Percentiles rank a stretch among this genome's conserved stretches.
Conservation (phyloP, 2,113 vertebrate species). For the Procavia capensis region DNA sequence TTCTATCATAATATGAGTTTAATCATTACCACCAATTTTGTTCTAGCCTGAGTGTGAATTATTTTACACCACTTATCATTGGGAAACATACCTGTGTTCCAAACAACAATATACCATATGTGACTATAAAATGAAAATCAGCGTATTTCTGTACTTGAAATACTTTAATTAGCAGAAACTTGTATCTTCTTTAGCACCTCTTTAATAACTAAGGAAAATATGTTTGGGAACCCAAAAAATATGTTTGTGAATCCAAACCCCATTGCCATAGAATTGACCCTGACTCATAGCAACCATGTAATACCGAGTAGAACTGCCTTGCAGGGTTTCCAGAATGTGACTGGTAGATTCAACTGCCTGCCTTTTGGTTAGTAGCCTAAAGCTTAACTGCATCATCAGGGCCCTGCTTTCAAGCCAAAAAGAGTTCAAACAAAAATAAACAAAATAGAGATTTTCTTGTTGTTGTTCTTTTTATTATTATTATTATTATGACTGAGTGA, state of each 20-base stretch:
- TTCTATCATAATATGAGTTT: conserved; percentile 58
- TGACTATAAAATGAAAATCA: neutral
- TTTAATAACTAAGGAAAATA: neutral
- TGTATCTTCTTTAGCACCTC: neutral
- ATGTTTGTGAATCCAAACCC: neutral
- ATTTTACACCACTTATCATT: conserved; percentile 54
- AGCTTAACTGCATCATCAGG: neutral
- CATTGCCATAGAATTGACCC: no score
- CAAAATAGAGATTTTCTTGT: no score
- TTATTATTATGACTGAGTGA: no score
- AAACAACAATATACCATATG: neutral
- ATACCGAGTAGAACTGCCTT: no score
- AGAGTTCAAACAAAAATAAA: neutral
- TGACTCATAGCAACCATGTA: no score
- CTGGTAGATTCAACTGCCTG: no score
- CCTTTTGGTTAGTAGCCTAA: no score
- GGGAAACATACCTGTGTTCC: neutral
- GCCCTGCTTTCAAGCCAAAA: neutral
- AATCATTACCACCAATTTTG: conserved; percentile 71
- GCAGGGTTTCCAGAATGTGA: no score
- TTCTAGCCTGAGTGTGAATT: conserved; percentile 21
- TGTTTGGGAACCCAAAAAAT: neutral
- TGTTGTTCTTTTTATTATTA: no score
- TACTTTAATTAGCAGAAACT: neutral
- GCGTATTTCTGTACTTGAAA: neutral